A percentile compares a stretch with the other conserved stretches of the same genome.
These are phyloP conservation scores for Liposcelis brunnea DNA, from an alignment of 2,888 invertebrate genomes.

Conservation along the genomic window DNA sequence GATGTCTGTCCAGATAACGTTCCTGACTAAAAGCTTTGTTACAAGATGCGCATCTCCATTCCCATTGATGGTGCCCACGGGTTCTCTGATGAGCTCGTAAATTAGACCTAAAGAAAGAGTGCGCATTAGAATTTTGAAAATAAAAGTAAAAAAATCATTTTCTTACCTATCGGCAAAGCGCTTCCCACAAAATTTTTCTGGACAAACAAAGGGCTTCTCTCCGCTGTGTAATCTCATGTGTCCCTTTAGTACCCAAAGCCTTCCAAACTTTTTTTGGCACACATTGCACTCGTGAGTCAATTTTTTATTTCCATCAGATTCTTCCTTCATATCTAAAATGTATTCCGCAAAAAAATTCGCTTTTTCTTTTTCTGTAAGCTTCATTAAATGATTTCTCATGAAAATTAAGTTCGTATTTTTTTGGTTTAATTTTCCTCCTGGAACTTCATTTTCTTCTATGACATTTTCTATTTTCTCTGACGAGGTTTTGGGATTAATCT, in stretches of 20 bases:
- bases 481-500: too few relatives aligned
- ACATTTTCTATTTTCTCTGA: too few relatives aligned
- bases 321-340: too few relatives aligned
- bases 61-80: conserved; percentile 49
- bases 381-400: too few relatives aligned
- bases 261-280: conserved; percentile 46
- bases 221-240: conserved; percentile 50
- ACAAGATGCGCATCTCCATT: conserved; percentile 44
- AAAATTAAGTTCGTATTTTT: too few relatives aligned
- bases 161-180: conserved; percentile 45
- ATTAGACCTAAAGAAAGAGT: conserved; percentile 36
- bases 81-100: conserved; percentile 53
- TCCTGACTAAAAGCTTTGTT: conserved; percentile 50
- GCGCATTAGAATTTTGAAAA: too few relatives aligned
- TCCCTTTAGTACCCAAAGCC: conserved; percentile 51
- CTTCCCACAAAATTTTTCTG: conserved; percentile 36
- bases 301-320: background rate
- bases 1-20: conserved; percentile 46
- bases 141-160: too few relatives aligned
- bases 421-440: too few relatives aligned
- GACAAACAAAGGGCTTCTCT: conserved; percentile 49
- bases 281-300: background rate
- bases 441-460: too few relatives aligned
- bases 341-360: too few relatives aligned
- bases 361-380: too few relatives aligned